Base-by-base conservation (phyloP, 2,113 vertebrate genomes). In the Megaleporinus macrocephalus region DNA sequence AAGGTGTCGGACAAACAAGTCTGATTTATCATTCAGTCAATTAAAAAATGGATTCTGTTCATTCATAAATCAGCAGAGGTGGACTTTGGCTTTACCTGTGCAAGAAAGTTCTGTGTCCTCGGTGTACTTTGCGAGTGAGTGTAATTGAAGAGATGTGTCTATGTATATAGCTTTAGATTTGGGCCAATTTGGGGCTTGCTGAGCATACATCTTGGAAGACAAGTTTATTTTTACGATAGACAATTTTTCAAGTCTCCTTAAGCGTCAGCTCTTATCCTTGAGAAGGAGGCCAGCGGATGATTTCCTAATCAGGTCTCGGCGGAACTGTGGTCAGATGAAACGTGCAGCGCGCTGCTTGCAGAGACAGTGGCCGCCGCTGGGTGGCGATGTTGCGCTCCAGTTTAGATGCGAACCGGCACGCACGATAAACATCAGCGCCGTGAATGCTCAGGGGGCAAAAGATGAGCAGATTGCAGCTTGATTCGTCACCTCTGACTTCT, bases 231-330 rank as follows among this genome's bases (percentile, higher is more conserved):
- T 90, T 88, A 91, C 92, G 91, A 83, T 84, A 90, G 92, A 91
- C 92, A 79, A 95, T 95, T 95, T 94, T 94, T 94, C 91, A 91
- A 90, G 92, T 94, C 93, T 94, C 93, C 94, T 95, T 94, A 88
- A 78, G 87, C 87, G 88, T 91, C 90, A 86, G 83, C 80, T 82
- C 79, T 83, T 93, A 91, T 94, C 93, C 93, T 95, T 94, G 94
- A 93, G 91, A 94, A 94, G 85, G 89, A 92, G 93, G 92, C 90
- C 93, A 92, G 70, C 75, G 87, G 74, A 78, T 87, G 87, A 89
- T 92, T 86, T 90, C 86, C 86, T 85, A 90, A 93, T 91, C 91
- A 90, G 72, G 80, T 86, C 79, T 86, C 68, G 22, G 75, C 15
- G 83, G 84, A 83, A 36, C 30, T 69, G 47, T 55, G 65, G 70